Percentiles rank a stretch among this genome's conserved stretches.
phyloP scores from a whole-genome alignment of 2,113 vertebrate genomes.

The Psilopogon haemacephalus region DNA sequence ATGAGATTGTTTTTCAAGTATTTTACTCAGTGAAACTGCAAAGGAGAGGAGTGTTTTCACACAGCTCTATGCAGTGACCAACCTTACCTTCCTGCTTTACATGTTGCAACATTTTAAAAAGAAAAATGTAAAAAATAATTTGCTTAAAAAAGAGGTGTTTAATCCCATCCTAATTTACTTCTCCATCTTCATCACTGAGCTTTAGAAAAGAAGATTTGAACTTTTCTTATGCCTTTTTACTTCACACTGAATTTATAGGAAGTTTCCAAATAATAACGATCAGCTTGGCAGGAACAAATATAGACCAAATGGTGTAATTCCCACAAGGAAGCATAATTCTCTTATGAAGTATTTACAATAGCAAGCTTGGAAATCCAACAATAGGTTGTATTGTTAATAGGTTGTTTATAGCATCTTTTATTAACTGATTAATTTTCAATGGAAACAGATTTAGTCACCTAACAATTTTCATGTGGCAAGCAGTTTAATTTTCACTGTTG shows the following conservation, averaged over 20 bases:
- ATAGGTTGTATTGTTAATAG: slow-evolving; percentile 57
- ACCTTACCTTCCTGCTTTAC: not conserved
- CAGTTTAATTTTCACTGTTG: not conserved
- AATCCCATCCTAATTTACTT: not conserved
- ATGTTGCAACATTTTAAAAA: not conserved
- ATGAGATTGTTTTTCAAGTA: not conserved
- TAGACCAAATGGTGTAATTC: slow-evolving; percentile 54
- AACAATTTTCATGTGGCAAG: slow-evolving; percentile 18
- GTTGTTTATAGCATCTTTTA: slow-evolving; percentile 61
- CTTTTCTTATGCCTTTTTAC: slow-evolving; percentile 15
- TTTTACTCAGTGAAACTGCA: not conserved
- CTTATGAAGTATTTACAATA: slow-evolving; percentile 60
- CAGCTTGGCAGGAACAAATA: slow-evolving; percentile 58
- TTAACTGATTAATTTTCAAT: slow-evolving; percentile 51
- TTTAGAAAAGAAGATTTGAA: not conserved
- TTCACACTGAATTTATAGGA: slow-evolving; percentile 55
- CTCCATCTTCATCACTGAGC: not conserved
- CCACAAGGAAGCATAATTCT: slow-evolving; percentile 63
- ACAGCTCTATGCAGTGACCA: not conserved
- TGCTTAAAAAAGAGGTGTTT: not conserved
- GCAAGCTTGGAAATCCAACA: slow-evolving; percentile 60
- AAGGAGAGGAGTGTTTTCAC: not conserved
- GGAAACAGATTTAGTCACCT: slow-evolving; percentile 41
- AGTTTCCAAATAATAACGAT: slow-evolving; percentile 40
- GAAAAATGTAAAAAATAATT: not conserved